Evolutionary conservation across 2,888 invertebrate species (phyloP).

Genomic region (Chaetoderma sp.): DNA sequence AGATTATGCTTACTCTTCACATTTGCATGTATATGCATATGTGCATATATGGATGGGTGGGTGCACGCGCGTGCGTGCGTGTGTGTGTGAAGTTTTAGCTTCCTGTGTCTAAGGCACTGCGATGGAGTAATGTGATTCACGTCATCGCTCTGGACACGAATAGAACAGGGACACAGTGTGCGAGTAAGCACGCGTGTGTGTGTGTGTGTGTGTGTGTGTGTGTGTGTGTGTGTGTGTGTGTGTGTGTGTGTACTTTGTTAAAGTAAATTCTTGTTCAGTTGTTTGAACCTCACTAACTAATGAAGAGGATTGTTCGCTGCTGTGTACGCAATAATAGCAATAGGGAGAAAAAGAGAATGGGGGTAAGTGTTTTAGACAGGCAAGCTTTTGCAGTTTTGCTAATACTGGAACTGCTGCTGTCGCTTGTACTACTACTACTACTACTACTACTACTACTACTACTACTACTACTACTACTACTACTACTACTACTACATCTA

Average conservation of each 20-base stretch:
- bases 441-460: neutral
- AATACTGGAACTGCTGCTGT: neutral
- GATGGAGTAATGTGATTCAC: too few relatives aligned
- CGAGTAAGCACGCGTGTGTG: neutral
- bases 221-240: slow-evolving; percentile 11
- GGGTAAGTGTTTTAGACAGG: slow-evolving; percentile 5
- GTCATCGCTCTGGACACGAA: neutral
- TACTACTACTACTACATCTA: slow-evolving; percentile 1
- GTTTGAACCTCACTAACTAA: too few relatives aligned
- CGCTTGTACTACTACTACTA: slow-evolving; percentile 6
- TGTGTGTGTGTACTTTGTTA: slow-evolving; percentile 7
- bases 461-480: neutral
- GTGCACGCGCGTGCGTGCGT: too few relatives aligned
- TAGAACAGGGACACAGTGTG: neutral
- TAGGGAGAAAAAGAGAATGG: neutral
- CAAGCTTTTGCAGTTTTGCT: slow-evolving; percentile 8
- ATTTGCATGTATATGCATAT: too few relatives aligned
- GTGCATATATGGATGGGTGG: too few relatives aligned
- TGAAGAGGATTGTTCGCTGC: too few relatives aligned
- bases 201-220: neutral
- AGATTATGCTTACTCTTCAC: too few relatives aligned
- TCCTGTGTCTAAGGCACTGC: too few relatives aligned
- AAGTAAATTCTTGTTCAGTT: too few relatives aligned
- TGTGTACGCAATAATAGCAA: neutral
- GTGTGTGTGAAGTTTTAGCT: too few relatives aligned